Evolutionary conservation across 2,113 vertebrate genomes (phyloP), one percentile per base, ranked within the genome.

Genomic region (Cephalopterus ornatus): DNA sequence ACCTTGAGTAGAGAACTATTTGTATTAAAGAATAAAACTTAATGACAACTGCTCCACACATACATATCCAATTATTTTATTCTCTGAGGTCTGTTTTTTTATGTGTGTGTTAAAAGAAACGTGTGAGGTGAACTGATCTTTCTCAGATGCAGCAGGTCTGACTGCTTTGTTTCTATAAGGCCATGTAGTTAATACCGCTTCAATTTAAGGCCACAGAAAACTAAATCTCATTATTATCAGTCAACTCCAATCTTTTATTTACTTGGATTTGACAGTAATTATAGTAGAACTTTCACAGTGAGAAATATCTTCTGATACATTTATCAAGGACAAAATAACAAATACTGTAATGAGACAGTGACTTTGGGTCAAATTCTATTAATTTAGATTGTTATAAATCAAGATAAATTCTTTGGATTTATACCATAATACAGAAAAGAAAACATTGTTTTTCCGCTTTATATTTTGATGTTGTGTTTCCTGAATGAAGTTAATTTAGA

Each of bases 191-290:
- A 91, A 66, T 17, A 53, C 12, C 92, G 79, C 50, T 92, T 80
- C 66, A 63, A 77, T n/a, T 78, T 77, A 85, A 83, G 83, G 63
- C 24, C 88, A 93, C 33, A 85, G 33, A 9, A 81, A 95, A 88
- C n/a, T 59, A 89, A 83, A 85, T 80, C 70, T 74, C 28, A 16
- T 66, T 89, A 75, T 19, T 93, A 73, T 39, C 61, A 85, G 47
- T 89, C 93, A 95, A 53, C 59, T 47, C n/a, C n/a, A 93, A 70
- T 83, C 6, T 91, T 84, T 53, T 94, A 82, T 95, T 95, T 94
- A 92, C 52, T 76, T 79, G 28, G 63, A 86, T 55, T 74, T 90
- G 81, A 89, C 53, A 62, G 28, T 95, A 93, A 94, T 77, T 90
- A 73, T 13, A 80, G 52, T 32, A 52, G 47, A 86, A 39, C 44